phyloP scores from a whole-genome alignment of 2,797 vertebrate genomes.

The Falco columbarius region DNA sequence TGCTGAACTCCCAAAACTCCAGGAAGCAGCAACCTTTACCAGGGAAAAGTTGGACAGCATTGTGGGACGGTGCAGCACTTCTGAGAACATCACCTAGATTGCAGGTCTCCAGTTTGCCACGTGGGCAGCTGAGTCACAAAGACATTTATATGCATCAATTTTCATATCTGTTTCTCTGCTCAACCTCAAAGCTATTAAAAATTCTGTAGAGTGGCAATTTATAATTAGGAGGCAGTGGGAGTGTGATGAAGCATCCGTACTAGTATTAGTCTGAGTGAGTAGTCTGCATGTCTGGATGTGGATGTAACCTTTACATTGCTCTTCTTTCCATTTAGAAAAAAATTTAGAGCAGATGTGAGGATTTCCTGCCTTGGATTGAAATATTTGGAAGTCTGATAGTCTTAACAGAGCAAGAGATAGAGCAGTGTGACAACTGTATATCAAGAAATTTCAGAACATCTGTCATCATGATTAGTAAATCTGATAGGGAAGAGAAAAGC shows the following conservation, averaged over 20 bases:
- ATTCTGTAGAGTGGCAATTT: background rate
- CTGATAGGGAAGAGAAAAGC: background rate
- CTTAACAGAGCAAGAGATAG: background rate
- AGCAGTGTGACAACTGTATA: background rate
- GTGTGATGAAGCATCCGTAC: background rate
- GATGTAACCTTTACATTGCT: accelerated
- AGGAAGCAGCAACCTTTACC: background rate
- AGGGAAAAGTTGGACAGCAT: accelerated
- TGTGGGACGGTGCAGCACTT: background rate
- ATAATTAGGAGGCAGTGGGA: background rate
- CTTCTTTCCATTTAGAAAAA: background rate
- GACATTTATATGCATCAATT: background rate
- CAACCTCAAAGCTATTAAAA: background rate
- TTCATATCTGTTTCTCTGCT: background rate
- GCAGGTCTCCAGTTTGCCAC: background rate
- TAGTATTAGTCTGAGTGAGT: background rate
- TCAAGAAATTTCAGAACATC: background rate
- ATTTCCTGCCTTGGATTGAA: background rate
- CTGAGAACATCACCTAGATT: background rate
- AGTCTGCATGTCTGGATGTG: background rate
- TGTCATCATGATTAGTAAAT: background rate
- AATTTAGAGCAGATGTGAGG: background rate
- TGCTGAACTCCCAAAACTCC: background rate
- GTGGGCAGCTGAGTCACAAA: background rate
- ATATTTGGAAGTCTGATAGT: background rate